Evolutionary conservation across 2,113 vertebrate genomes (phyloP), one percentile per base, ranked within the genome.

Genomic region (Anarhynchus alexandrinus): DNA sequence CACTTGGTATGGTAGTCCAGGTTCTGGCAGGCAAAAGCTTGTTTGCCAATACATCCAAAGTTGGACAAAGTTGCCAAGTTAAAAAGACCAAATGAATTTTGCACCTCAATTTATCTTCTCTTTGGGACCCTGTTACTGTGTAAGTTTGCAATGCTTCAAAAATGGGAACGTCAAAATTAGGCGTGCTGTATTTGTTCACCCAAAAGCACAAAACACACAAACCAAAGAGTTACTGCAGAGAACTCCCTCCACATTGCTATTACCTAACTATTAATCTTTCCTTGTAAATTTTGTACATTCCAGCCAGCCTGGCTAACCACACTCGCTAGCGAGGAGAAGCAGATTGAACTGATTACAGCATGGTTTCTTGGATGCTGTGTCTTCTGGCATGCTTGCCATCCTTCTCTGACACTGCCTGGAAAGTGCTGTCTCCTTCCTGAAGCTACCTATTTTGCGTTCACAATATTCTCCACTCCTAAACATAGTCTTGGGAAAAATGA

Each of bases 11-110:
- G 20, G 9, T 47, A 38, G 23, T 42, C 49, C 15, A 40, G 36
- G 30, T 45, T 80, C 70, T 65, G 76, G 15, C 36, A 90, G 40
- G 58, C 36, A 65, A 11, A 69, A 74, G 13, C 11, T 16, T 18
- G 6, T 32, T 40, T 54, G 30, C 54, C 49, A 90, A 6, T 25
- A 17, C 0, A 0, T 1, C 57, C 59, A 19, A n/a, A 30, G 11
- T 2, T 15, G 36, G 47, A 23, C 15, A 58, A 79, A 79, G 29
- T 10, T 65, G n/a, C 21, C 66, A 34, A 58, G 20, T 45, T 30
- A 40, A 43, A 5, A 20, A 55, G 7, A 43, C 3, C 9, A 52
- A 43, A 45, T 12, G 0, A 78, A 42, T 66, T 36, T n/a, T 57
- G 27, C 12, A 13, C 16, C 34, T 64, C 20, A 11, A 6, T 36